Base-by-base conservation (phyloP, 2,888 invertebrate genomes). In the Limnephilus rhombicus region DNA sequence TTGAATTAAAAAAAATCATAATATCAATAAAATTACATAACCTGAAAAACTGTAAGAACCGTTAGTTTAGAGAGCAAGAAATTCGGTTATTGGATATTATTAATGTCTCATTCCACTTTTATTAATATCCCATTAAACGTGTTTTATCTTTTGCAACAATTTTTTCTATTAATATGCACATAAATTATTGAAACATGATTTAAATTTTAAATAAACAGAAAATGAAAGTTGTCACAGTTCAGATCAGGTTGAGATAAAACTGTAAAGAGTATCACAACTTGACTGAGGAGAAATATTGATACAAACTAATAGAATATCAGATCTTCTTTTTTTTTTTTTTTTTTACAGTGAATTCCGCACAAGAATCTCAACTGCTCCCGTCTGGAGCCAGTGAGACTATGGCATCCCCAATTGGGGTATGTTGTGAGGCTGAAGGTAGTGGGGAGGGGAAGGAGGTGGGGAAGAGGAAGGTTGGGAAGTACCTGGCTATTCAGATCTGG, bases 141-240 rank as follows among this genome's bases (percentile, higher is more conserved):
- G 88, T 88, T 88, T 87, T 88, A 34, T 15, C 68, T 13, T 53
- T 53, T 68, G 68, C 53, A 68, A 88, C 53, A 88, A 31, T 68
- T 86, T 41, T 88, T 85, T 88, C 24, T 34, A 88, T 53, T 88
- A 68, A 31, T 88, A 88, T 88, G 88, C 88, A 88, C 88, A 88
- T 88, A 88, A 68, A 88, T 88, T 88, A 88, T 29, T 88, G 53
- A 68, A 88, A 68, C 31, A 31, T 18, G 68, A 68, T 15, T 68
- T 34, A 87, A 24, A 68, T 88, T 31, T 68, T 68, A 88, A 34
- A 68, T 88, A 7, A 88, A 88, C 49, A 53, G 88, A 88, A 88
- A 88, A 53, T 68, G 88, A 88, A 88, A 88, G 88, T 88, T 88
- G 88, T 68, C 88, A 68, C 88, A 53, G 49, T 34, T 85, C 24